Percentiles rank a stretch among this genome's conserved stretches.
Conservation (phyloP, 2,113 vertebrate genomes). For the Vicugna pacos region DNA sequence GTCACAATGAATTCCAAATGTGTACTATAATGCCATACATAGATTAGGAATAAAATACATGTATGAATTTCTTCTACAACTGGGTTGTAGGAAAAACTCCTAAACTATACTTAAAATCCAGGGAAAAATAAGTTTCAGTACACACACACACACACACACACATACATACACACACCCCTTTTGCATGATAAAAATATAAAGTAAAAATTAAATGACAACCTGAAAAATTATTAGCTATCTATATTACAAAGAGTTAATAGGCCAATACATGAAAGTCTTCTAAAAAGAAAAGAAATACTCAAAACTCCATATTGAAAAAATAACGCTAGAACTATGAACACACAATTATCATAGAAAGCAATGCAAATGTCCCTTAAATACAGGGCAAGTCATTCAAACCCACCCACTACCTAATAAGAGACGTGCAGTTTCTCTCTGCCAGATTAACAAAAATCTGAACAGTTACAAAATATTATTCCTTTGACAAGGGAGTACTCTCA, state of each 20-base stretch:
- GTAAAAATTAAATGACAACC: neutral
- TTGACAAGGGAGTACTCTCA: neutral
- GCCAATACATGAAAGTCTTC: neutral
- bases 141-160: neutral
- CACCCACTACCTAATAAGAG: neutral
- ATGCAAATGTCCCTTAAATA: neutral
- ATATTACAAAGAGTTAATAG: neutral
- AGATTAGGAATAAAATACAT: neutral
- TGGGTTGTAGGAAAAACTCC: neutral
- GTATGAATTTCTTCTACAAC: neutral
- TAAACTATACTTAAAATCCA: conserved; percentile 16
- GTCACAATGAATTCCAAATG: neutral
- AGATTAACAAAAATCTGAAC: neutral
- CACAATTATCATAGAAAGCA: neutral
- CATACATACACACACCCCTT: neutral
- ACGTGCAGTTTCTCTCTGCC: neutral
- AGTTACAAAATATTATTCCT: neutral
- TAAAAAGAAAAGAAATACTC: neutral
- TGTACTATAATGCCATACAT: neutral
- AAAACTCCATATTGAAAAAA: neutral
- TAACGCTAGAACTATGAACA: neutral
- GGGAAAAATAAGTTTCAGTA: neutral
- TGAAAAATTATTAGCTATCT: neutral
- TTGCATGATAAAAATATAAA: neutral
- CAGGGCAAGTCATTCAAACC: neutral